Conservation (phyloP, 2,113 vertebrate species). For the Synodontis membranacea region DNA sequence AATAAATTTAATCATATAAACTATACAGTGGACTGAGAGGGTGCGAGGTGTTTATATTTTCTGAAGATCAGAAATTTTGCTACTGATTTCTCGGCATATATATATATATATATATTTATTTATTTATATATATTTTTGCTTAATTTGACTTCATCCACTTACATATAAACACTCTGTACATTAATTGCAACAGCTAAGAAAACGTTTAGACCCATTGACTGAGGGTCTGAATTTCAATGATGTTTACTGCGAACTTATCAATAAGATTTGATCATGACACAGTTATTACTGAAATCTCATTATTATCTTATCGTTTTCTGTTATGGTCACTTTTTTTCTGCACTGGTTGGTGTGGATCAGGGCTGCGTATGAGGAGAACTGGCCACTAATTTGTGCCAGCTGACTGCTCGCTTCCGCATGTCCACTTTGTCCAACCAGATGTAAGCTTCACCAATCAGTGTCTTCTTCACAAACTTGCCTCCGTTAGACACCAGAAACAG, state of each 20-base stretch:
- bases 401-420: constrained; percentile 96
- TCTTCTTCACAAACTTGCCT: constrained; percentile 99
- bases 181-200: constrained; percentile 53
- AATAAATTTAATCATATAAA: constrained; percentile 31
- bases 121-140: constrained; percentile 26
- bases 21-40: constrained; percentile 33
- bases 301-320: not conserved
- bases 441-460: constrained; percentile 95
- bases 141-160: constrained; percentile 60
- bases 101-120: not conserved
- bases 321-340: not conserved
- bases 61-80: constrained; percentile 41
- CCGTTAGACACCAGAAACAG: constrained; percentile 96
- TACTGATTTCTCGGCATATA: constrained; percentile 41
- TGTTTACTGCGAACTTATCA: not conserved
- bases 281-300: not conserved
- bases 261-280: not conserved
- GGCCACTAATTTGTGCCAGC: constrained; percentile 97
- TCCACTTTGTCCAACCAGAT: constrained; percentile 99
- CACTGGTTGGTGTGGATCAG: constrained; percentile 53
- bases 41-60: constrained; percentile 31
- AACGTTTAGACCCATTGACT: not conserved
- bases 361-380: constrained; percentile 85
- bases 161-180: constrained; percentile 62
- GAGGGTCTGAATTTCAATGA: constrained; percentile 1